Base-by-base conservation (phyloP, 2,113 vertebrate genomes). In the Copsychus sechellarum region DNA sequence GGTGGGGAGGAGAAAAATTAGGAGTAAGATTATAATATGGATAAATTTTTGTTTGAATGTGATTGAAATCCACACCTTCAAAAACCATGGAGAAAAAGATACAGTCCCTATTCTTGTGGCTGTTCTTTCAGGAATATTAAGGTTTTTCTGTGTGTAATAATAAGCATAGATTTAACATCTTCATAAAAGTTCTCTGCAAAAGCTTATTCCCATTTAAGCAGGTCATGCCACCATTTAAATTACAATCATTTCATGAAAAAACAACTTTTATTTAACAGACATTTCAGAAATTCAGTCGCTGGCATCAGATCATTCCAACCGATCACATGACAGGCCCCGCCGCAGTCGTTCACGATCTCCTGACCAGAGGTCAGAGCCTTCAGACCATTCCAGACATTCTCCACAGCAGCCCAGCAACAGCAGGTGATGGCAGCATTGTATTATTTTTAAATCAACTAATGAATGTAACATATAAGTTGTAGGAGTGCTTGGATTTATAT, bases 201-300 rank as follows among this genome's bases (percentile, higher is more conserved):
- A 92, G 92, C 90, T 96, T 95, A 80, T 77, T 87, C 85, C 62
- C 90, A 76, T 96, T 93, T 95, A 57, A 79, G 74, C 90, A 81
- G 86, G 79, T 88, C 95, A 61, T 4, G 5, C 94, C 90, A 64
- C 74, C 96, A 81, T 95, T 97, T 96, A 90, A 86, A 92, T 92
- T 96, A 26, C 70, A 47, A 20, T 95, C 93, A 95, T 97, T 92
- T 97, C 91, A 87, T 96, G 76, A 64, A 21, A 96, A 94, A 95
- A 81, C 78, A 90, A 93, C 81, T 97, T 97, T 97, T 95, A 69
- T 97, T 98, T 97, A 95, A 98, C 98, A 99, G 99, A 99, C 98
- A 99, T 99, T 98, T 99, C 99, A 98, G 99, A 99, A 98, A 99
- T 99, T 97, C 99, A 99, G 98, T 99, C 99, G 84, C 97, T 99